Base-by-base conservation (phyloP, 2,113 vertebrate species). In the Percina caprodes region DNA sequence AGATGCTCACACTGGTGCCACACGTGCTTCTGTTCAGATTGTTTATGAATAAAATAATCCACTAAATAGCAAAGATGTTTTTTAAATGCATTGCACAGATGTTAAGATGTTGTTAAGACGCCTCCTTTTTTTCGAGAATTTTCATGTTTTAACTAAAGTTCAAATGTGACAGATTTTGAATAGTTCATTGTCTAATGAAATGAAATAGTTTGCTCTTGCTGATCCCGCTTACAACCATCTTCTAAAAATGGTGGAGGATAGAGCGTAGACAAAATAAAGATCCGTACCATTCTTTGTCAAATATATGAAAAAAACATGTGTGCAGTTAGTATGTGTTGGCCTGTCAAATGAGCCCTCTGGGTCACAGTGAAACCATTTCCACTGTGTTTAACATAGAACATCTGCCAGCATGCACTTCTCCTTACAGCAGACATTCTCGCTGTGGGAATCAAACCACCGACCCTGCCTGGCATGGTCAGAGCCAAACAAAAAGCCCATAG, bases 361-460 rank as follows among this genome's bases (percentile, higher is more conserved):
- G 69, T 74, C 83, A 74, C 63, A 83, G 68, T 70, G 30, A 74
- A 80, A 77, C 56, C 60, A 51, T 45, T 61, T 68, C 45, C 42
- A 61, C 42, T 68, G 70, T 73, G 62, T 71, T 56, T 70, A 67
- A 86, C 83, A 63, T 35, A 42, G 51, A 83, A 80, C 81, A 84
- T 86, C 84, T 84, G 84, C 69, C 69, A 70, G 59, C 68, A 21
- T 45, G 26, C 10, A 82, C 15, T 60, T 54, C 69, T 52, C 56
- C 42, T n/a, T 10, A 69, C 51, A 60, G 66, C 71, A 48, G 18
- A 65, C 4, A 11, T 2, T 61, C 6, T 60, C 23, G 13, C 9
- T 26, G 60, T n/a, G 59, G 59, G 48, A 77, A 67, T 61, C 6
- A 6, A 71, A 71, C 33, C 48, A 0, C 9, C 33, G 26, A 56